Conservation (phyloP, 2,113 vertebrate genomes). For the Hippolais icterina region DNA sequence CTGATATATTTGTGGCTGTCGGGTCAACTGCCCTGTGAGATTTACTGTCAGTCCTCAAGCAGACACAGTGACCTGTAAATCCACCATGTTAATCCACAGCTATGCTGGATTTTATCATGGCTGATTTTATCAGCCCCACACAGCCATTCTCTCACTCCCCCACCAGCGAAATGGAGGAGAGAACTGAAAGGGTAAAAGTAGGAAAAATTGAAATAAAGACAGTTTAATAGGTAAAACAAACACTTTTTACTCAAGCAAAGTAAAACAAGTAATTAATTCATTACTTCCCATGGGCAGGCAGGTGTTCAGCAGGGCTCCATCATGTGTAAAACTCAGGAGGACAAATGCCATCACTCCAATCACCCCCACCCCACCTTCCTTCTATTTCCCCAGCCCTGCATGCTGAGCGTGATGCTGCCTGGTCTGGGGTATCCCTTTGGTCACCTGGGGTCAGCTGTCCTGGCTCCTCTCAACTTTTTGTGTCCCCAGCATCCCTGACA, state of each 20-base stretch:
- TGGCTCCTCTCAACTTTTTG: neutral
- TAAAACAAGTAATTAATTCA: neutral
- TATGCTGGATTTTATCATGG: neutral
- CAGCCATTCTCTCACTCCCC: neutral
- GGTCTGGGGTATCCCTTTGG: neutral
- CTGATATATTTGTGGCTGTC: neutral
- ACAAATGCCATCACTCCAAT: neutral
- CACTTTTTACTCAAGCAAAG: neutral
- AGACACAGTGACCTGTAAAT: neutral
- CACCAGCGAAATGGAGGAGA: rapidly evolving
- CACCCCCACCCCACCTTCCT: neutral
- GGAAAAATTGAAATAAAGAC: neutral
- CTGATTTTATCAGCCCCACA: neutral
- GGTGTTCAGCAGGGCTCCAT: neutral
- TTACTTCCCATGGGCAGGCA: neutral
- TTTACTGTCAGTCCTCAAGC: neutral
- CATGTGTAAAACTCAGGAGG: rapidly evolving
- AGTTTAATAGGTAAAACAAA: neutral
- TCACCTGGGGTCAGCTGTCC: neutral
- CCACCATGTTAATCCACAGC: neutral
- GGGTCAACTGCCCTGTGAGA: neutral
- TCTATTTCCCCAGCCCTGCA: neutral
- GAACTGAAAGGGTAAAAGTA: neutral
- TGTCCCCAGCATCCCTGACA: too few species aligned
- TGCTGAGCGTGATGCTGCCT: neutral